Evolutionary conservation across 2,888 invertebrate genomes (phyloP).

Genomic region (Sesia bembeciformis): DNA sequence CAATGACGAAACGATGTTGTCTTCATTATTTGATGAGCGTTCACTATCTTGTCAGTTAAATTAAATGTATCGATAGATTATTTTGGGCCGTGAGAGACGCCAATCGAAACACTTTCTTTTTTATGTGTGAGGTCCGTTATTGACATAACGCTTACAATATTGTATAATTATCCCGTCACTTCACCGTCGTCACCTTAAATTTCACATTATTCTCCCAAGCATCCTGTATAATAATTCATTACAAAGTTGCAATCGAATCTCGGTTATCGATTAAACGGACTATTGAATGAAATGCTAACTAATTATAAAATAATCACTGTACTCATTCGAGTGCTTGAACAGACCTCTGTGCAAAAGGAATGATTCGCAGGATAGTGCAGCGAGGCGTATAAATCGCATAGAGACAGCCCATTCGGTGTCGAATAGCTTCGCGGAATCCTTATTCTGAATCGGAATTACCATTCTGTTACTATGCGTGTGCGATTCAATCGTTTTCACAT

Average conservation of each 20-base stretch:
- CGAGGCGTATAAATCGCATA: conserved; percentile 46
- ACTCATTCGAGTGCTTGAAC: neutral
- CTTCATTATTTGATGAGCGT: conserved; percentile 74
- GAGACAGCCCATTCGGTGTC: conserved; percentile 54
- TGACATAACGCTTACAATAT: conserved; percentile 41
- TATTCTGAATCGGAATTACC: conserved; percentile 22
- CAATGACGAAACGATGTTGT: conserved; percentile 75
- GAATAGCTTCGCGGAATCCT: conserved; percentile 31
- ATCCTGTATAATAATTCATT: neutral
- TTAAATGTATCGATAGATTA: conserved; percentile 74
- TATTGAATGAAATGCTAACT: conserved; percentile 5
- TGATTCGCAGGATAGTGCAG: conserved; percentile 33
- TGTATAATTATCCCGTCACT: conserved; percentile 44
- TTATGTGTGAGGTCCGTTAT: conserved; percentile 56
- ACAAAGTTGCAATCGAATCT: neutral
- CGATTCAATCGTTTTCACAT: too few relatives aligned
- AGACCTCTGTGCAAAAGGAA: conserved; percentile 22
- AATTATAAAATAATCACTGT: conserved; percentile 17
- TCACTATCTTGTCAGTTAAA: conserved; percentile 73
- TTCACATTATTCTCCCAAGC: neutral
- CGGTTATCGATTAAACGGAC: neutral
- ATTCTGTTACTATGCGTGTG: too few relatives aligned
- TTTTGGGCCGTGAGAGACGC: conserved; percentile 66
- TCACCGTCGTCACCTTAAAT: conserved; percentile 4
- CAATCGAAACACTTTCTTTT: conserved; percentile 57